A percentile compares a stretch with the other conserved stretches of the same genome.
Conservation (phyloP, 2,113 vertebrate species). For the Peromyscus leucopus region DNA sequence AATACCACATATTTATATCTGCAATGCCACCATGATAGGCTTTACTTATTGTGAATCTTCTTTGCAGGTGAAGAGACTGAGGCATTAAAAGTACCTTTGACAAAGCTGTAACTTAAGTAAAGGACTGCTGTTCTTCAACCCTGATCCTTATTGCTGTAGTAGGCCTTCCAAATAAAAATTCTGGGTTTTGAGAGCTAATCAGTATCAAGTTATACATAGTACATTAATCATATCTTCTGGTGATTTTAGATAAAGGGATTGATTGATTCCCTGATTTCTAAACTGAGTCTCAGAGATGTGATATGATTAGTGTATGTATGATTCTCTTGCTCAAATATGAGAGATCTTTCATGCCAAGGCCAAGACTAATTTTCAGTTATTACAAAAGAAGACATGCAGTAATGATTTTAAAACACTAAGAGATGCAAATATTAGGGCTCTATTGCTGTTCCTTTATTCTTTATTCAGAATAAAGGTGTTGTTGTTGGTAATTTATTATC, state of each 20-base stretch:
- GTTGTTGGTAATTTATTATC: neutral
- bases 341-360: neutral
- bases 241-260: neutral
- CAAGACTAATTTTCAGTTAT: conserved; percentile 2
- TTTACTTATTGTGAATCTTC: neutral
- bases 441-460: neutral
- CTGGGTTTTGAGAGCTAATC: neutral
- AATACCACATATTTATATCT: neutral
- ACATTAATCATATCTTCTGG: neutral
- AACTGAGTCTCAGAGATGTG: neutral
- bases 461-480: neutral
- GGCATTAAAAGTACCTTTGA: neutral
- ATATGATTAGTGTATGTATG: neutral
- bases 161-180: conserved; percentile 14
- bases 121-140: too few species aligned
- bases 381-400: neutral
- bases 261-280: neutral
- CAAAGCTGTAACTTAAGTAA: neutral
- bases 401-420: neutral
- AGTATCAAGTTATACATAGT: neutral
- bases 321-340: neutral
- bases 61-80: neutral
- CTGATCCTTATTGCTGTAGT: neutral
- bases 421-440: neutral
- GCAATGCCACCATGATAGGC: neutral